phyloP scores from a whole-genome alignment of 2,113 vertebrate species.

The Parotia lawesii region DNA sequence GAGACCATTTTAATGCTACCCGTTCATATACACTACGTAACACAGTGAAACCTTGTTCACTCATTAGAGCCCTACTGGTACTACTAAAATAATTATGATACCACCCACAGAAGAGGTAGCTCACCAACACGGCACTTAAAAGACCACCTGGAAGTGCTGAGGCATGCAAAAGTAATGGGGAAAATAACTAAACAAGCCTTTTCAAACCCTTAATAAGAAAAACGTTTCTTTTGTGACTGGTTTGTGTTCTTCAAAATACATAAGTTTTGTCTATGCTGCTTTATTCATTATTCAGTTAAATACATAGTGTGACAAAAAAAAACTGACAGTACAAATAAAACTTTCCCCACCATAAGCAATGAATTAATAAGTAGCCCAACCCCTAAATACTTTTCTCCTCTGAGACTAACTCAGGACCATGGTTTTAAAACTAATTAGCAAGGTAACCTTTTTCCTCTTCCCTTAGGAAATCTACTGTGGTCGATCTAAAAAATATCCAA shows the following conservation, averaged over 20 bases:
- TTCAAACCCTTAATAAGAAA: background rate
- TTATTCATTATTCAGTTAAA: background rate
- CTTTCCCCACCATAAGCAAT: background rate
- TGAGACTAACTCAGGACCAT: background rate
- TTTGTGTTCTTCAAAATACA: background rate
- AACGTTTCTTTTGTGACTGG: background rate
- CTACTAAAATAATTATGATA: constrained; percentile 8
- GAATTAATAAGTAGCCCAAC: background rate
- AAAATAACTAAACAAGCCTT: background rate
- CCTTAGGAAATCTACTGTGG: background rate
- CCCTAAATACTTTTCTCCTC: background rate
- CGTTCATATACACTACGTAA: background rate
- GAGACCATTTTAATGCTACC: background rate
- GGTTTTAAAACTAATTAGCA: constrained; percentile 14
- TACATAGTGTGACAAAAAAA: background rate
- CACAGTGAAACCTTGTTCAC: background rate
- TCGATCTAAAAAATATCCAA: background rate
- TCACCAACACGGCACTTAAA: background rate
- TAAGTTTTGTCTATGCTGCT: background rate
- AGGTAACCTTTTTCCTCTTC: background rate
- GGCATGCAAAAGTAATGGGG: background rate
- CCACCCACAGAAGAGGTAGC: background rate
- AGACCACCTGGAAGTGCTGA: constrained; percentile 1
- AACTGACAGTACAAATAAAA: background rate
- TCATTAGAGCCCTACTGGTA: background rate